phyloP scores from a whole-genome alignment of 2,113 vertebrate genomes.

The Lagopus muta region DNA sequence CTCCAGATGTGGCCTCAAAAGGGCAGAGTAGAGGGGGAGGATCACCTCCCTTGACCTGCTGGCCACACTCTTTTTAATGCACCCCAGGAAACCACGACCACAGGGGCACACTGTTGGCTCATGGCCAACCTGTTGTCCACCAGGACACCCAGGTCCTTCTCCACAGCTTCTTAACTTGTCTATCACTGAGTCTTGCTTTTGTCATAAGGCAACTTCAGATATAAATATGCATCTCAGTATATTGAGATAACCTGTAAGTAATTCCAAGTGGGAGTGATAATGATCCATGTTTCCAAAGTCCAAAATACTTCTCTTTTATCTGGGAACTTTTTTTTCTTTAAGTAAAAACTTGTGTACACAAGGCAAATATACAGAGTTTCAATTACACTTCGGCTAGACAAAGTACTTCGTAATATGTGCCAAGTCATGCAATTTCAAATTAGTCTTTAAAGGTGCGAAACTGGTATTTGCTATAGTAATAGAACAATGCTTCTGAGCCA shows the following conservation, averaged over 20 bases:
- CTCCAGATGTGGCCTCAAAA: background rate
- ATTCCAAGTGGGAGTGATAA: background rate
- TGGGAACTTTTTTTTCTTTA: background rate
- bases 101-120: background rate
- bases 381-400: background rate
- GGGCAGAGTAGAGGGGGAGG: background rate
- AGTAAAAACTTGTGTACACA: background rate
- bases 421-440: background rate
- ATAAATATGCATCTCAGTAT: background rate
- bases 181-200: background rate
- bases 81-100: background rate
- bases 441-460: background rate
- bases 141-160: background rate
- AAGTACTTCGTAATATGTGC: background rate
- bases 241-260: background rate
- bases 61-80: background rate
- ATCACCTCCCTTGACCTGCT: background rate
- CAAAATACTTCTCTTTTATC: background rate
- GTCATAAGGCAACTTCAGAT: background rate
- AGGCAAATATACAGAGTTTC: background rate
- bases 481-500: background rate
- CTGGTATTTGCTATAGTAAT: background rate
- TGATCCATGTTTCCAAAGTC: background rate
- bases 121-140: background rate
- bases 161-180: background rate